Percentiles rank a stretch among this genome's conserved stretches.
Evolutionary conservation across 2,888 invertebrate genomes (phyloP).

Genomic region (Onchidella celtica): DNA sequence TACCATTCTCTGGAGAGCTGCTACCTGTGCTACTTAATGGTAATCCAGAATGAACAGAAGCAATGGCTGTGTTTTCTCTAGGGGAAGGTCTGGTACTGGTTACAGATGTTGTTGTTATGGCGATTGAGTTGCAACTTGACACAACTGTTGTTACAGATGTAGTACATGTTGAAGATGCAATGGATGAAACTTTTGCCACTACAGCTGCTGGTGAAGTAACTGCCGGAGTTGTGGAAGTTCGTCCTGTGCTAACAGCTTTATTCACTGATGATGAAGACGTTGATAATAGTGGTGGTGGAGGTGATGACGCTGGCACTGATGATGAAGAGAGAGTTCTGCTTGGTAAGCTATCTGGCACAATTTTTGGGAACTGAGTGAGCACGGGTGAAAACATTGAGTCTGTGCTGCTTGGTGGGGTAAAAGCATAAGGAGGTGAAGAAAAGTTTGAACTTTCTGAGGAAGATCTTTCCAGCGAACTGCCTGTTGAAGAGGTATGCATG

Average conservation of each 20-base stretch:
- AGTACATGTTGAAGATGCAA: conserved; percentile 4
- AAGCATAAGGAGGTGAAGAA: conserved; percentile 43
- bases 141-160: conserved; percentile 11
- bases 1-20: neutral
- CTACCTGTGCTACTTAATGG: conserved; percentile 50
- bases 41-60: conserved; percentile 47
- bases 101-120: conserved; percentile 59
- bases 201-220: neutral
- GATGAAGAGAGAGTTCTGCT: neutral
- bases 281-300: neutral
- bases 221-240: neutral
- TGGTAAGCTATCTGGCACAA: neutral
- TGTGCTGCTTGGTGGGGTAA: conserved; percentile 46
- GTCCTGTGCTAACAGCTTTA: neutral
- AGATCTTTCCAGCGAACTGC: conserved; percentile 45
- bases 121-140: conserved; percentile 34
- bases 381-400: conserved; percentile 44
- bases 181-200: neutral
- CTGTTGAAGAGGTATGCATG: conserved; percentile 38
- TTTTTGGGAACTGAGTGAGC: neutral
- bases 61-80: neutral
- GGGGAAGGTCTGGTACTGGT: conserved; percentile 53
- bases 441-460: conserved; percentile 46
- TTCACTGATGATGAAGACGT: neutral
- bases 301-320: conserved; percentile 21